phyloP scores from a whole-genome alignment of 2,888 invertebrate genomes.

The Campoplex nolae region DNA sequence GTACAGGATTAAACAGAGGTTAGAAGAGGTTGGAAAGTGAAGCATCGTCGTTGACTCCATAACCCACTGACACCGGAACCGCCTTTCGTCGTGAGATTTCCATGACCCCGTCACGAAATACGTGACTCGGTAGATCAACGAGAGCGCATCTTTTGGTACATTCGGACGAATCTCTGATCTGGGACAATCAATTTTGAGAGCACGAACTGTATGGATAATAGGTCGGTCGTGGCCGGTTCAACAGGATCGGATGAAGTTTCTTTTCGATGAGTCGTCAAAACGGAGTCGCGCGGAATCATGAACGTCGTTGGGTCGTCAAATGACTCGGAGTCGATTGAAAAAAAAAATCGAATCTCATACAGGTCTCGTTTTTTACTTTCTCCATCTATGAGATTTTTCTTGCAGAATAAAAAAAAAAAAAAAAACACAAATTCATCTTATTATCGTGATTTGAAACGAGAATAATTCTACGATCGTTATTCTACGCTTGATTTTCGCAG shows the following conservation, averaged over 20 bases:
- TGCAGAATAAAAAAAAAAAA: background rate
- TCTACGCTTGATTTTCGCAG: background rate
- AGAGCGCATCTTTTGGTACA: constrained; percentile 44
- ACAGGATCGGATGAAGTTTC: background rate
- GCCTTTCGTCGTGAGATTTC: constrained; percentile 33
- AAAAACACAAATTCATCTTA: background rate
- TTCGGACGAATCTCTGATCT: constrained; percentile 52
- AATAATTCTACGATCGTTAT: background rate
- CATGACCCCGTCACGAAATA: constrained; percentile 52
- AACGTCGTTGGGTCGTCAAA: constrained; percentile 47
- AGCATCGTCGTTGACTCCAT: constrained; percentile 36
- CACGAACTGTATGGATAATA: constrained; percentile 4
- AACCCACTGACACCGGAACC: constrained; percentile 52
- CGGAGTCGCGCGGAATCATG: constrained; percentile 1
- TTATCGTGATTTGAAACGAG: background rate
- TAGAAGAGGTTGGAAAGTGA: background rate
- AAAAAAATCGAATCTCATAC: background rate
- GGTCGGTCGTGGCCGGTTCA: constrained; percentile 21
- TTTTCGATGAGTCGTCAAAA: constrained; percentile 55
- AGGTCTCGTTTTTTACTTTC: background rate
- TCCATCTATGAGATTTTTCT: background rate
- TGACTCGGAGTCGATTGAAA: background rate
- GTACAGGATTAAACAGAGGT: background rate
- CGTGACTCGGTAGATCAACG: constrained; percentile 46
- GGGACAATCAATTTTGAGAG: constrained; percentile 62